Evolutionary conservation across 2,113 vertebrate species (phyloP).

Genomic region (Pygoscelis antarcticus): DNA sequence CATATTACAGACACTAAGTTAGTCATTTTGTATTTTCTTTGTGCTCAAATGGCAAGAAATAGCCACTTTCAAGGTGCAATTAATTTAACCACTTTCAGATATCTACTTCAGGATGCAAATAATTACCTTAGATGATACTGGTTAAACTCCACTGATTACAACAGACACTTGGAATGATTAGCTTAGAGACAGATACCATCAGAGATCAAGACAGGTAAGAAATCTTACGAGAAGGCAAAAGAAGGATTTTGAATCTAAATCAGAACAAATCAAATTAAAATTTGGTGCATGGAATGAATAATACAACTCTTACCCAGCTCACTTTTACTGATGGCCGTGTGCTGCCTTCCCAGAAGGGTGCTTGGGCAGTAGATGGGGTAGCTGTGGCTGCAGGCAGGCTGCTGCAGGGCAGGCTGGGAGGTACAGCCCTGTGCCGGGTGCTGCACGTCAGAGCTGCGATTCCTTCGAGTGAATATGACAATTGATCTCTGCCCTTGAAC

Average conservation of each 20-base stretch:
- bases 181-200: neutral
- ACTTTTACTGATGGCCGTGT: rapidly evolving
- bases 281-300: neutral
- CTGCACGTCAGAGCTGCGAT: rapidly evolving
- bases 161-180: constrained; percentile 38
- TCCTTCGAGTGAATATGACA: neutral
- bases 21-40: neutral
- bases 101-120: constrained; percentile 18
- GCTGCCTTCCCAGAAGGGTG: neutral
- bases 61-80: neutral
- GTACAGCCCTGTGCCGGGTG: rapidly evolving
- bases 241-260: neutral
- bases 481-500: neutral
- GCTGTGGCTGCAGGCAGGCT: neutral
- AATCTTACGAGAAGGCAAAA: neutral
- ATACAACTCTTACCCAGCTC: rapidly evolving
- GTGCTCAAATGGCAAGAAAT: neutral
- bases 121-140: constrained; percentile 22
- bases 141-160: constrained; percentile 47
- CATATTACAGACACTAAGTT: neutral
- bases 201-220: neutral
- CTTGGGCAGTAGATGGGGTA: neutral
- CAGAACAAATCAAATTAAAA: neutral
- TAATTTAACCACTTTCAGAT: neutral
- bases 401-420: neutral